Conservation (phyloP, 2,888 invertebrate species). For the Rhingia rostrata region DNA sequence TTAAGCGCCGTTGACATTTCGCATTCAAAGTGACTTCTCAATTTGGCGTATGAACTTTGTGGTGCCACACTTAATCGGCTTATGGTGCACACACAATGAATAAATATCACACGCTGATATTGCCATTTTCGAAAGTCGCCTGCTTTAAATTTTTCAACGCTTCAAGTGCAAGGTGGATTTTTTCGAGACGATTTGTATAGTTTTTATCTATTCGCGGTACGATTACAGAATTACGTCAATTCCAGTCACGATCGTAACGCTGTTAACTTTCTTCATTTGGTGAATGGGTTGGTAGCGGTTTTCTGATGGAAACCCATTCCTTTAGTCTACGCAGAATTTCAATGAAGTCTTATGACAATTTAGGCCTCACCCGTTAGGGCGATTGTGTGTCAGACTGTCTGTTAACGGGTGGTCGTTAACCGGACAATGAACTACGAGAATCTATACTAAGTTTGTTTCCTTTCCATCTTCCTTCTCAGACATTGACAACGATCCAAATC, state of each 20-base stretch:
- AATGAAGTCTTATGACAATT: conserved; percentile 45
- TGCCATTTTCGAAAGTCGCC: conserved; percentile 33
- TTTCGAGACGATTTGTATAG: conserved; percentile 9
- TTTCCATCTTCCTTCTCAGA: conserved; percentile 85
- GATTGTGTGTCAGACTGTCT: conserved; percentile 23
- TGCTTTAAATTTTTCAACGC: background rate
- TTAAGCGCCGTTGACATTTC: conserved; percentile 30
- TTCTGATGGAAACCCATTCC: conserved; percentile 5
- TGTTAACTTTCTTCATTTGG: conserved; percentile 60
- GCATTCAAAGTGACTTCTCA: conserved; percentile 21
- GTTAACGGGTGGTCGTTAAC: conserved; percentile 38
- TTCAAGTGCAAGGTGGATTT: conserved; percentile 42
- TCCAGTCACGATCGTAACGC: conserved; percentile 60
- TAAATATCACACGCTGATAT: conserved; percentile 2
- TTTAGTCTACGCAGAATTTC: conserved; percentile 48
- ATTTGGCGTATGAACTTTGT: background rate
- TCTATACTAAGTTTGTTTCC: conserved; percentile 5
- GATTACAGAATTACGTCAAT: conserved; percentile 27
- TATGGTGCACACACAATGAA: conserved; percentile 47
- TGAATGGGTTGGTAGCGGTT: conserved; percentile 24
- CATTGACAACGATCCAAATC: conserved; percentile 96
- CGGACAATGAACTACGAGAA: conserved; percentile 48
- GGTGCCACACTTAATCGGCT: conserved; percentile 42
- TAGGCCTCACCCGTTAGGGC: conserved; percentile 24
- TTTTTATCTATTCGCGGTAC: conserved; percentile 60